phyloP scores from a whole-genome alignment of 1,140 invertebrate genomes.

The Sinella curviseta region DNA sequence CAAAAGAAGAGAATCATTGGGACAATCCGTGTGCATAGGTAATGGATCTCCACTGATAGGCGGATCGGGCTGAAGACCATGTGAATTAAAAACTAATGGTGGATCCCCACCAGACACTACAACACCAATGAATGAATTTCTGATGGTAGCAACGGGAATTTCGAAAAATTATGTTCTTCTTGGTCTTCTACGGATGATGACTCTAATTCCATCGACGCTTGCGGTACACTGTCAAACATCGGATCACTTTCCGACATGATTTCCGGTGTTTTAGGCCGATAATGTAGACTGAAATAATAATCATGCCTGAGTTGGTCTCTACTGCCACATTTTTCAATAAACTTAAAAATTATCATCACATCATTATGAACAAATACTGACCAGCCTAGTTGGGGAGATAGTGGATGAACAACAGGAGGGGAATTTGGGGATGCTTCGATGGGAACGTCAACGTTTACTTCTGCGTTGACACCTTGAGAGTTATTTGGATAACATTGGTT shows the following conservation, averaged over 20 bases:
- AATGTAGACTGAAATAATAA: constrained; percentile 35
- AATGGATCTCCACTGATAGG: neutral
- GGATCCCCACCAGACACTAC: constrained; percentile 32
- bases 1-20: constrained; percentile 27
- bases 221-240: neutral
- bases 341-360: constrained; percentile 20
- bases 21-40: constrained; percentile 13
- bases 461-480: neutral
- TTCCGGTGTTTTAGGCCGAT: constrained; percentile 42
- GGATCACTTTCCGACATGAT: constrained; percentile 11
- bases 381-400: constrained; percentile 15
- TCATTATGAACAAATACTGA: constrained; percentile 18
- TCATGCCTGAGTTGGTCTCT: neutral
- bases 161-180: neutral
- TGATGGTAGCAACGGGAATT: neutral
- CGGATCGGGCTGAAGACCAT: constrained; percentile 28
- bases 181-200: neutral
- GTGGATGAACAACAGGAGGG: constrained; percentile 1
- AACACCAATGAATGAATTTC: constrained; percentile 32
- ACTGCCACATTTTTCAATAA: neutral
- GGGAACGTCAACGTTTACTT: constrained; percentile 20
- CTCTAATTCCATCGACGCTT: neutral
- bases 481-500: constrained; percentile 1
- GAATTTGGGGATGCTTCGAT: constrained; percentile 15
- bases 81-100: constrained; percentile 29